Conservation (phyloP, 2,888 invertebrate genomes). For the Amaurobius ferox region DNA sequence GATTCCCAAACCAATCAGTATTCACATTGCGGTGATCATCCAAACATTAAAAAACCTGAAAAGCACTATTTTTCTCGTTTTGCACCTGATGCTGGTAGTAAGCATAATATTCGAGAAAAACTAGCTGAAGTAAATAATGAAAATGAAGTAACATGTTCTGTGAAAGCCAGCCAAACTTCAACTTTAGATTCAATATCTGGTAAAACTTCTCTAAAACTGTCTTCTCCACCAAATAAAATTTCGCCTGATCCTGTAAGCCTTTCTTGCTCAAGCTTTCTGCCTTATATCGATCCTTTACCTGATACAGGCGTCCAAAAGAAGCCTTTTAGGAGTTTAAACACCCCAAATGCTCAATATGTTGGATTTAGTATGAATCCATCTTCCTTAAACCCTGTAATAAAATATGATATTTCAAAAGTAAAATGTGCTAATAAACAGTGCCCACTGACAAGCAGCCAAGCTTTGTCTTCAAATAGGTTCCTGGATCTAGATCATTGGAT, state of each 20-base stretch:
- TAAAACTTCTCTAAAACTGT: conserved; percentile 30
- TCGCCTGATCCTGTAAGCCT: not conserved
- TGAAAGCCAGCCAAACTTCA: not conserved
- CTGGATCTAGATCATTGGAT: conserved; percentile 64
- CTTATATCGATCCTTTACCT: conserved; percentile 45
- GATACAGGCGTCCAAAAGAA: conserved; percentile 9
- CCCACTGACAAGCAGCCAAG: conserved; percentile 42
- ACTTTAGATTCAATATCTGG: conserved; percentile 12
- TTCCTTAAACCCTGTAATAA: conserved; percentile 30
- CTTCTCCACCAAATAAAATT: conserved; percentile 15
- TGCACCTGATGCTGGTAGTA: not conserved
- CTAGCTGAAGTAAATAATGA: not conserved
- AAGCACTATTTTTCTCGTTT: not conserved
- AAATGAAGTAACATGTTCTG: not conserved
- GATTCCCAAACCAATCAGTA: conserved; percentile 33
- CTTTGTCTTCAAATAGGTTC: conserved; percentile 41
- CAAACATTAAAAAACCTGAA: not conserved
- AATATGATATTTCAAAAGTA: conserved; percentile 36
- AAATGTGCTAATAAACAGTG: conserved; percentile 30
- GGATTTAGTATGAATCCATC: conserved; percentile 8
- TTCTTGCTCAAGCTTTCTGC: conserved; percentile 56
- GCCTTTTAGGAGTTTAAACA: not conserved
- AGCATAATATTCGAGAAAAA: not conserved
- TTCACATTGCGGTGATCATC: conserved; percentile 24
- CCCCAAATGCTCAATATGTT: not conserved